Evolutionary conservation across 2,888 invertebrate genomes (phyloP).

Genomic region (Cremastobaeus sp.): DNA sequence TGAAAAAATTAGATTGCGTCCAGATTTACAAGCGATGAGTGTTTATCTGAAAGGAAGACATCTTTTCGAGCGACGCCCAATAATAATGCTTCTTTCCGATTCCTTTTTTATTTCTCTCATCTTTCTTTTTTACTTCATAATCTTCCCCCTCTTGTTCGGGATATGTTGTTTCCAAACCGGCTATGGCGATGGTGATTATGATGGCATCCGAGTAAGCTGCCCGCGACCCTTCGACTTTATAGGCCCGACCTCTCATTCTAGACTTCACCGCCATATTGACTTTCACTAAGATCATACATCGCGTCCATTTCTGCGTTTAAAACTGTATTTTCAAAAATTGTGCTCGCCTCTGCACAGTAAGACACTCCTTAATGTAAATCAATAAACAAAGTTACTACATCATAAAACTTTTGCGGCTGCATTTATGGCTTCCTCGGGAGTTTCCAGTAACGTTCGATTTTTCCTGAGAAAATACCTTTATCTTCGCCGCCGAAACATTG

Average conservation of each 20-base stretch:
- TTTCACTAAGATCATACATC: slow-evolving; percentile 22
- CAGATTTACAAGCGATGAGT: no score
- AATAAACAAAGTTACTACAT: no score
- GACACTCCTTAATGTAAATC: no score
- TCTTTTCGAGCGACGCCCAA: slow-evolving; percentile 35
- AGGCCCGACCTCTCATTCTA: slow-evolving; percentile 57
- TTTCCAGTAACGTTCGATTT: no score
- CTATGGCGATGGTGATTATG: slow-evolving; percentile 59
- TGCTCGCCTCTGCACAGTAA: no score
- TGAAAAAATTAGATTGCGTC: no score
- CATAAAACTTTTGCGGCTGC: no score
- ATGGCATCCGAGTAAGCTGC: slow-evolving; percentile 56
- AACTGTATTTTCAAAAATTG: no score
- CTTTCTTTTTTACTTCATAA: slow-evolving; percentile 36
- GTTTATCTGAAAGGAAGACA: slow-evolving; percentile 10
- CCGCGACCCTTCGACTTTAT: slow-evolving; percentile 56
- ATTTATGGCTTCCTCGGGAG: no score
- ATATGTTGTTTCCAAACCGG: slow-evolving; percentile 49
- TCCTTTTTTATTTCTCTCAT: slow-evolving; percentile 7
- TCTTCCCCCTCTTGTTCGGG: slow-evolving; percentile 19
- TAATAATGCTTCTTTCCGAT: slow-evolving; percentile 20
- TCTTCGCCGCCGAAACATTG: no score
- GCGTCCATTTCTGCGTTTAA: background rate
- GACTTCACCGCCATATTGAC: slow-evolving; percentile 54
- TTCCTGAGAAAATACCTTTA: no score